Evolutionary conservation across 1,140 invertebrate genomes (phyloP).

Genomic region (Branchinecta lindahli): DNA sequence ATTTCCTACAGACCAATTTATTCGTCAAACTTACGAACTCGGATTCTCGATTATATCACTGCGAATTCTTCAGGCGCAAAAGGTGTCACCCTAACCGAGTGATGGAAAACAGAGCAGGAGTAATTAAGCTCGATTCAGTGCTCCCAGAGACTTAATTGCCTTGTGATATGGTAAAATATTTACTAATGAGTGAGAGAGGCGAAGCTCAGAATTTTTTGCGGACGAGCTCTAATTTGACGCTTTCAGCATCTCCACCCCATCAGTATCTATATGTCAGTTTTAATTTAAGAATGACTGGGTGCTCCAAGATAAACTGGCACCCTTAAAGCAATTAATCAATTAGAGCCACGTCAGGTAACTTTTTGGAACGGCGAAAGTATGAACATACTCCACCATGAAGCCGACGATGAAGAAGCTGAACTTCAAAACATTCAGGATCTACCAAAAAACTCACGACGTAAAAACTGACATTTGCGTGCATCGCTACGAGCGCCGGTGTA

Average conservation of each 20-base stretch:
- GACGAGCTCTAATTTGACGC: background rate
- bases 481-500: too few relatives aligned
- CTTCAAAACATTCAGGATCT: too few relatives aligned
- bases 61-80: background rate
- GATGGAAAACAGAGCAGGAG: background rate
- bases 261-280: slow-evolving; percentile 9
- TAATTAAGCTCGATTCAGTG: background rate
- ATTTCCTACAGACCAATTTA: too few relatives aligned
- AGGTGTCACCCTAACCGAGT: background rate
- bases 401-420: too few relatives aligned
- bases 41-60: background rate
- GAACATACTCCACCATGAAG: too few relatives aligned
- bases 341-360: too few relatives aligned
- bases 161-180: background rate
- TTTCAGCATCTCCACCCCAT: background rate
- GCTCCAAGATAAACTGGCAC: background rate
- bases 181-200: background rate
- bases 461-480: too few relatives aligned
- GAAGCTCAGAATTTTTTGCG: background rate
- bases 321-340: too few relatives aligned
- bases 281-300: background rate
- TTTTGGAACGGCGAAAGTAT: too few relatives aligned
- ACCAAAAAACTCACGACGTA: too few relatives aligned
- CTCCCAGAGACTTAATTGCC: background rate
- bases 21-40: background rate